These are phyloP conservation scores for Polyploca ridens DNA, from an alignment of 2,888 invertebrate genomes.

Conservation along the genomic window DNA sequence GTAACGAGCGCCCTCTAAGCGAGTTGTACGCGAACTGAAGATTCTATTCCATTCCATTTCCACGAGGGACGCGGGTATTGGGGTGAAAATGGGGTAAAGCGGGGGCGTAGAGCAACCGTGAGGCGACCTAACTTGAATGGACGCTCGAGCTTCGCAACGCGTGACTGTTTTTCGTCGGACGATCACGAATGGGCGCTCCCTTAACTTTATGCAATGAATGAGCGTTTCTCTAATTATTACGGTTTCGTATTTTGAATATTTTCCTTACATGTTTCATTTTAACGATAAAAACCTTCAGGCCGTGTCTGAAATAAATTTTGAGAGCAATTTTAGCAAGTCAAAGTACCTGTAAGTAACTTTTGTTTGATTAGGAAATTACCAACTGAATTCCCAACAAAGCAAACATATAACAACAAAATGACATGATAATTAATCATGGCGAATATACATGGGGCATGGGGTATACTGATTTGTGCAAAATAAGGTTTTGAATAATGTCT, in stretches of 20 bases:
- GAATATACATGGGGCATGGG: too few relatives aligned
- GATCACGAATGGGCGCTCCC: constrained; percentile 29
- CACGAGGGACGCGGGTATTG: constrained; percentile 48
- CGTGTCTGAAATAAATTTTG: not conserved
- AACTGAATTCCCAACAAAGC: too few relatives aligned
- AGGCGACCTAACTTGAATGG: constrained; percentile 30
- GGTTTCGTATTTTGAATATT: constrained; percentile 11
- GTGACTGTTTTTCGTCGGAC: constrained; percentile 27
- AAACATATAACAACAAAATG: too few relatives aligned
- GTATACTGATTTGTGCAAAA: too few relatives aligned
- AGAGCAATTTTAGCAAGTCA: not conserved
- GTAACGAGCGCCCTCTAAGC: constrained; percentile 45
- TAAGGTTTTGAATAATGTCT: too few relatives aligned
- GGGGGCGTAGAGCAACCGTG: constrained; percentile 39
- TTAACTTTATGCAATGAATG: constrained; percentile 36
- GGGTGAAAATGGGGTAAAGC: constrained; percentile 60
- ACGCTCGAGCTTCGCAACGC: constrained; percentile 19
- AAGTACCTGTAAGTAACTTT: not conserved
- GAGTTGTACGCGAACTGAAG: constrained; percentile 55
- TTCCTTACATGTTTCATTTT: constrained; percentile 5
- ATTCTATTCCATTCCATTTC: constrained; percentile 31
- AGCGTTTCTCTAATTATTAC: constrained; percentile 51
- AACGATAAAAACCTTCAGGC: not conserved
- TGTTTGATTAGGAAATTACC: too few relatives aligned
- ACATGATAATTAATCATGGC: too few relatives aligned